Evolutionary conservation across 2,888 invertebrate species (phyloP), one percentile per base, ranked within the genome.

Genomic region (Steromphala cineraria): DNA sequence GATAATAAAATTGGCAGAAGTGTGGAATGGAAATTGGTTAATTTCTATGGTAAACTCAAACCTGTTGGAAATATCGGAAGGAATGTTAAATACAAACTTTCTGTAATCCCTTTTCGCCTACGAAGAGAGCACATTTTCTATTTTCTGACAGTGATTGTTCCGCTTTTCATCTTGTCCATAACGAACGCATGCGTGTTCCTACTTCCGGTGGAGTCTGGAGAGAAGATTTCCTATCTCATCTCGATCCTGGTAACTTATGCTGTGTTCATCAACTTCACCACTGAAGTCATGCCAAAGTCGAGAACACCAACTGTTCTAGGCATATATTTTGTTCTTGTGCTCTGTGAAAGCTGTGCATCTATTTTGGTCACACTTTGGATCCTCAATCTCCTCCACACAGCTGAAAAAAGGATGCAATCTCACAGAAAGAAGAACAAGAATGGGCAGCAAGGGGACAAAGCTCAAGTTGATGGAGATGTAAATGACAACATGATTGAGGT

Each of bases 361-460:
- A 52, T 75, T 31, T 17, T 75, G 24, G 15, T 13, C 0, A 52
- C 53, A 19, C 75, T 75, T 2, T 10, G 24, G 24, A 46, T 80
- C 84, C 84, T 83, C 80, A n/a, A 75, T 76, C 13, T 75, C 67
- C 19, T 71, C 82, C 46, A 46, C 1, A 4, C 10, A 46, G 46
- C 46, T 46, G 46, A 46, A 46, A 46, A 46, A 8, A 5, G 10
- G 46, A 46, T 10, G 7, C 4, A 46, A 10, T 13, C 46, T 46
- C 7, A 46, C 10, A 46, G 1, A 46, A 46, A 13, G 13, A 46
- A 46, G 46, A 13, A 46, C 1, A 4, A 46, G 46, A 46, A 8
- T 46, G 46, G 46, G 13, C 46, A 46, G 46, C 13, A 5, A 46
- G 46, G 5, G 10, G 46, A 46, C 10, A 13, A 46, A 46, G 13